Percentiles rank a stretch among this genome's conserved stretches.
Evolutionary conservation across 2,888 invertebrate species (phyloP).

Genomic region (Acronicta alni): DNA sequence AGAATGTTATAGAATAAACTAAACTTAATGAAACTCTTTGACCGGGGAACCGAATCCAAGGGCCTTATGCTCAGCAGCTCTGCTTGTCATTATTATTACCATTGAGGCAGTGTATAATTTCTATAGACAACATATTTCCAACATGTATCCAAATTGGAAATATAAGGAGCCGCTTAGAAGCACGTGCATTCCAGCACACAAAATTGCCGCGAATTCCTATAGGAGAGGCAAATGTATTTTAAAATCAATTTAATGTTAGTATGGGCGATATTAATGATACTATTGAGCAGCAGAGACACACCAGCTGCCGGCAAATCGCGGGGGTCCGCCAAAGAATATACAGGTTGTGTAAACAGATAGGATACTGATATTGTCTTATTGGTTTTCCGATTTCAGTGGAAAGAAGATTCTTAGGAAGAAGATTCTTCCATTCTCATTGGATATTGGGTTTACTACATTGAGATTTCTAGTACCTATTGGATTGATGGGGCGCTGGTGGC

Average conservation of each 20-base stretch:
- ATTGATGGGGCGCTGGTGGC: too few relatives aligned
- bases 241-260: constrained; percentile 61
- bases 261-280: constrained; percentile 70
- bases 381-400: neutral
- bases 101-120: neutral
- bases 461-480: too few relatives aligned
- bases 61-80: too few relatives aligned
- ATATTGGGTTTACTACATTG: too few relatives aligned
- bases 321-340: constrained; percentile 65
- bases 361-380: neutral
- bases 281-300: constrained; percentile 68
- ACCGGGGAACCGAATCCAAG: too few relatives aligned
- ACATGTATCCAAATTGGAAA: constrained; percentile 23
- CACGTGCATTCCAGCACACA: constrained; percentile 33
- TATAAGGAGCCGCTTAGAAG: constrained; percentile 33
- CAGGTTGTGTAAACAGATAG: constrained; percentile 12
- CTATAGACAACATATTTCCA: neutral
- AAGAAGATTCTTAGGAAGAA: neutral
- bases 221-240: constrained; percentile 55
- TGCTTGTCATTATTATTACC: too few relatives aligned
- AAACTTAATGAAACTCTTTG: too few relatives aligned
- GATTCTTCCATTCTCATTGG: neutral
- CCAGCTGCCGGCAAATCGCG: constrained; percentile 70
- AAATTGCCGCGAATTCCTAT: constrained; percentile 37
- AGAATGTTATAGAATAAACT: too few relatives aligned